Percentiles rank a stretch among this genome's conserved stretches.
Conservation (phyloP, 2,797 vertebrate genomes). For the Momotus momota region DNA sequence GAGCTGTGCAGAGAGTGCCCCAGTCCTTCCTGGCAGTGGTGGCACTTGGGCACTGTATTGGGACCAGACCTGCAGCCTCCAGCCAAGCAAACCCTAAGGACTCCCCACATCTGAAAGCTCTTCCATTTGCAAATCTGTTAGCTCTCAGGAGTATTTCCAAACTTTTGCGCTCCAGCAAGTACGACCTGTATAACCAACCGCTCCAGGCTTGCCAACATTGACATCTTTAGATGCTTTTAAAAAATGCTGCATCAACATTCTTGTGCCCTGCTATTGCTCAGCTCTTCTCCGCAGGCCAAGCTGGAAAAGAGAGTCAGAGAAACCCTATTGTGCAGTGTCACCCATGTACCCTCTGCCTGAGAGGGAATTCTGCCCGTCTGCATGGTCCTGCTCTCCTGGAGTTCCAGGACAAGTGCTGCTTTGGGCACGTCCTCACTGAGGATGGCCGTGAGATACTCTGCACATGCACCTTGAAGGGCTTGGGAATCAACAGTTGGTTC, state of each 20-base stretch:
- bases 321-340: neutral
- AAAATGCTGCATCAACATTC: neutral
- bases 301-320: neutral
- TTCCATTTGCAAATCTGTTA: neutral
- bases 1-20: neutral
- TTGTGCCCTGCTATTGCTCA: neutral
- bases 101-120: neutral
- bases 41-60: fast-evolving
- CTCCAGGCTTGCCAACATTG: neutral
- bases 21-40: fast-evolving
- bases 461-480: neutral
- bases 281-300: neutral
- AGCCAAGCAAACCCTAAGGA: neutral
- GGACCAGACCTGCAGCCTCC: neutral
- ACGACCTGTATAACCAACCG: neutral
- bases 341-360: neutral
- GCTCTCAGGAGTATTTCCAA: neutral
- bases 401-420: neutral
- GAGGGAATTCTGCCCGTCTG: neutral
- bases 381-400: neutral
- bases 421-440: fast-evolving
- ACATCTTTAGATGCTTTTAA: neutral
- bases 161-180: neutral
- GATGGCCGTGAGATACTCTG: neutral
- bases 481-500: neutral